Percentiles rank a stretch among this genome's conserved stretches.
phyloP scores from a whole-genome alignment of 1,140 invertebrate genomes.

The Probaryconus sp. region DNA sequence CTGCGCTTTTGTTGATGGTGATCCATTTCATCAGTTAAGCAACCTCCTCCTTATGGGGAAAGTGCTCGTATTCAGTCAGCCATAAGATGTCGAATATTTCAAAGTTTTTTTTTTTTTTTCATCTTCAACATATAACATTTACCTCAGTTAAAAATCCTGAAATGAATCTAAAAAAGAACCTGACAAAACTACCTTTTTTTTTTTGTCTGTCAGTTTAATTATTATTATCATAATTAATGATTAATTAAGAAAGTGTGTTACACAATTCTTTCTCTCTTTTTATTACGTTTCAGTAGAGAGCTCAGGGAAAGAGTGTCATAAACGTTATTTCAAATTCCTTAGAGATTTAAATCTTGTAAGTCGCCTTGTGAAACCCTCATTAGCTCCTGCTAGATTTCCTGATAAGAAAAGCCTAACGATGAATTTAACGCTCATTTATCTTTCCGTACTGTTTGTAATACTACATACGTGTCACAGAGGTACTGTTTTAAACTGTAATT shows the following conservation, averaged over 20 bases:
- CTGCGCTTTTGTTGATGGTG: slow-evolving; percentile 10
- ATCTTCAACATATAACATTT: no score
- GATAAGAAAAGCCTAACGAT: slow-evolving; percentile 47
- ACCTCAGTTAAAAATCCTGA: no score
- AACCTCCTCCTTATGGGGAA: slow-evolving; percentile 28
- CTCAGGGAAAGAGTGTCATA: slow-evolving; percentile 32
- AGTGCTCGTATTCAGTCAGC: slow-evolving; percentile 11
- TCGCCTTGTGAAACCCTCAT: slow-evolving; percentile 44
- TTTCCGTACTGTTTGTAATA: slow-evolving; percentile 12
- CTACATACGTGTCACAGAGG: slow-evolving; percentile 21
- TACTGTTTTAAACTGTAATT: no score
- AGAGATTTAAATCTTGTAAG: slow-evolving; percentile 27
- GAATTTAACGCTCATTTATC: slow-evolving; percentile 37
- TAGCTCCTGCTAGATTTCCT: slow-evolving; percentile 40
- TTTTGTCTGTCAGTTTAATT: no score
- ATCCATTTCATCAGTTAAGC: slow-evolving; percentile 44
- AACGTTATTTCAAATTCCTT: not conserved
- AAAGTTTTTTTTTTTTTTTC: no score
- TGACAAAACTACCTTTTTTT: no score
- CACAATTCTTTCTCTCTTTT: not conserved
- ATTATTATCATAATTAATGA: no score
- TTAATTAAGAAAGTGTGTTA: no score
- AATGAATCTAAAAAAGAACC: no score
- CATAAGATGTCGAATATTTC: slow-evolving; percentile 47
- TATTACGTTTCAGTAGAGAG: not conserved